Conservation (phyloP, 1,140 invertebrate species). For the Euborellia annulipes region DNA sequence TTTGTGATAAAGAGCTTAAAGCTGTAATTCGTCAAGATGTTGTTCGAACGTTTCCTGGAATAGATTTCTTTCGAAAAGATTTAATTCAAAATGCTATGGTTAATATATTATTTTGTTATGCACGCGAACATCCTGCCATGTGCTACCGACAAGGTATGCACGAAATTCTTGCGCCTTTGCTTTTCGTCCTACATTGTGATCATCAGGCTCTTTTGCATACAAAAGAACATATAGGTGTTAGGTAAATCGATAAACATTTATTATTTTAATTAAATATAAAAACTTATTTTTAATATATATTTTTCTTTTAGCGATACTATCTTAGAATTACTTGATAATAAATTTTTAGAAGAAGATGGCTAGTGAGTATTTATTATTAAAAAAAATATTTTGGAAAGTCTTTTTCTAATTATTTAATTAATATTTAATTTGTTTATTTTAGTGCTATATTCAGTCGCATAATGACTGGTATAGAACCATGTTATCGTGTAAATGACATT, state of each 20-base stretch:
- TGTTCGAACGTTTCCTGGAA: slow-evolving; percentile 60
- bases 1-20: slow-evolving; percentile 58
- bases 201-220: slow-evolving; percentile 40
- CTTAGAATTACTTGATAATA: slow-evolving; percentile 38
- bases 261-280: too few relatives aligned
- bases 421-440: slow-evolving; percentile 19
- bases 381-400: slow-evolving; percentile 9
- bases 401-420: slow-evolving; percentile 4
- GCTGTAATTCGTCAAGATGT: slow-evolving; percentile 63
- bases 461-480: slow-evolving; percentile 53
- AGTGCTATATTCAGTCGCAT: slow-evolving; percentile 54
- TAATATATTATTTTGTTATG: slow-evolving; percentile 53
- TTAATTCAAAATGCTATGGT: slow-evolving; percentile 54
- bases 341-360: slow-evolving; percentile 54
- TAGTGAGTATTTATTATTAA: slow-evolving; percentile 39
- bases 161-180: slow-evolving; percentile 57
- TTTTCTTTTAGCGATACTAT: slow-evolving; percentile 39
- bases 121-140: slow-evolving; percentile 48
- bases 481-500: slow-evolving; percentile 44
- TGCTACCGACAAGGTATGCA: slow-evolving; percentile 74
- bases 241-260: too few relatives aligned
- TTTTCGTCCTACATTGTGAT: slow-evolving; percentile 58
- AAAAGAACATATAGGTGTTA: slow-evolving; percentile 23
- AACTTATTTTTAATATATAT: too few relatives aligned
- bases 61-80: slow-evolving; percentile 55